Evolutionary conservation across 2,113 vertebrate genomes (phyloP).

Genomic region (Gadus macrocephalus): DNA sequence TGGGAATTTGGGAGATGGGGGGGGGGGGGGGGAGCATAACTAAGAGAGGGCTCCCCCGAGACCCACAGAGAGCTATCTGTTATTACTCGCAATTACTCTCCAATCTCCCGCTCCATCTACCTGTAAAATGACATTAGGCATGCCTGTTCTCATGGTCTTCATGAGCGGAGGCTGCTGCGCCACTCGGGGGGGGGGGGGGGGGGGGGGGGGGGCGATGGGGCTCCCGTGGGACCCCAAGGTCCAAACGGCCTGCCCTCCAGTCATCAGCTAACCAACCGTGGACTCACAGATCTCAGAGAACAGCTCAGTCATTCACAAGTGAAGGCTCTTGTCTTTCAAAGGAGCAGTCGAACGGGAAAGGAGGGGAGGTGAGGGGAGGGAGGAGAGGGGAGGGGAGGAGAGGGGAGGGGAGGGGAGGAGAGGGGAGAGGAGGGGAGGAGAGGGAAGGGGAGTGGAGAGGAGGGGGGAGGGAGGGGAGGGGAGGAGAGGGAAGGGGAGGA

Average conservation of each 20-base stretch:
- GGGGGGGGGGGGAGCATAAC: slow-evolving; percentile 18
- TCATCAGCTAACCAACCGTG: slow-evolving; percentile 49
- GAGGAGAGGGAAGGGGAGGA: too few relatives aligned
- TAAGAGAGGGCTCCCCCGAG: slow-evolving; percentile 48
- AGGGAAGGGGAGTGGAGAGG: too few relatives aligned
- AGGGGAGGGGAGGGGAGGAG: too few relatives aligned
- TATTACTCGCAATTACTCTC: slow-evolving; percentile 77
- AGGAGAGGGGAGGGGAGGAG: too few relatives aligned
- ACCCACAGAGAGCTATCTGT: slow-evolving; percentile 65
- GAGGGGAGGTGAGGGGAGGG: slow-evolving; percentile 21
- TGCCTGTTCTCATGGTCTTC: slow-evolving; percentile 68
- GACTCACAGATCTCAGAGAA: neutral
- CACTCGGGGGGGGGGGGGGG: neutral
- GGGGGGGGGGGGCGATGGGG: slow-evolving; percentile 38
- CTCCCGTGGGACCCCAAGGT: slow-evolving; percentile 56
- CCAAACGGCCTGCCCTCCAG: slow-evolving; percentile 41
- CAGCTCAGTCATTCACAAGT: slow-evolving; percentile 45
- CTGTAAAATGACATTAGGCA: slow-evolving; percentile 79
- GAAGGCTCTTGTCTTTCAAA: slow-evolving; percentile 55
- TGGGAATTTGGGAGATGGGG: slow-evolving; percentile 46
- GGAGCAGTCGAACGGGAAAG: slow-evolving; percentile 12
- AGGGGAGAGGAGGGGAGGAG: too few relatives aligned
- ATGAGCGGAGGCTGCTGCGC: slow-evolving; percentile 54
- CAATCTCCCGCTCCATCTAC: slow-evolving; percentile 75
- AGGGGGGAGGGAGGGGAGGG: too few relatives aligned